Evolutionary conservation across 2,113 vertebrate species (phyloP), one percentile per base, ranked within the genome.

Genomic region (Charina bottae): DNA sequence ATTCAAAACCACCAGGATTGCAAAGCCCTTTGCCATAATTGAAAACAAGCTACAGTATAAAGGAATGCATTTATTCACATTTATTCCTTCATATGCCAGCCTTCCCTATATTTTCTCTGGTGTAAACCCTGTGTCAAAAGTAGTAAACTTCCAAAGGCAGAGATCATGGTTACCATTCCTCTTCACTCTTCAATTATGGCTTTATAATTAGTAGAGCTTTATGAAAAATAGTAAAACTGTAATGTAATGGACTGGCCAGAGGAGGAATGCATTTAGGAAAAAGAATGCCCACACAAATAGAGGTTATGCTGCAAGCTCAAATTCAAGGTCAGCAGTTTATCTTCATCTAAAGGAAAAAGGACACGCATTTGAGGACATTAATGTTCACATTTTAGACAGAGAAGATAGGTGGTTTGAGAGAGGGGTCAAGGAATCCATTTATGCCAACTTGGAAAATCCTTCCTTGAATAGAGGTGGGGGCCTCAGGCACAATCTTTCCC

Each of bases 271-370:
- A 59, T 26, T 90, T 7, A 86, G 9, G 5, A 12, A 53, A 72
- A 28, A 49, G 11, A 4, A n/a, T 37, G 54, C 28, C 0, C 0
- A 0, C 58, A 85, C 83, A 93, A n/a, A 21, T 49, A 3, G 72
- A 92, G 11, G n/a, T 54, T 49, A 90, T 87, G 84, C 7, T 0
- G 78, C 54, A 68, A 68, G 91, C 72, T 42, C 90, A 83, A 46
- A 85, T 0, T 42, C 7, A 89, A 68, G 78, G 78, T n/a, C n/a
- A n/a, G n/a, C n/a, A n/a, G n/a, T n/a, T n/a, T n/a, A n/a, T n/a
- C n/a, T n/a, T n/a, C n/a, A n/a, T n/a, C n/a, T n/a, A n/a, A n/a
- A n/a, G n/a, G n/a, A n/a, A n/a, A n/a, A n/a, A n/a, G n/a, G n/a
- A n/a, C n/a, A n/a, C n/a, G n/a, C n/a, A n/a, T n/a, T n/a, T n/a